Evolutionary conservation across 2,113 vertebrate species (phyloP).

Genomic region (Chloropsis hardwickii): DNA sequence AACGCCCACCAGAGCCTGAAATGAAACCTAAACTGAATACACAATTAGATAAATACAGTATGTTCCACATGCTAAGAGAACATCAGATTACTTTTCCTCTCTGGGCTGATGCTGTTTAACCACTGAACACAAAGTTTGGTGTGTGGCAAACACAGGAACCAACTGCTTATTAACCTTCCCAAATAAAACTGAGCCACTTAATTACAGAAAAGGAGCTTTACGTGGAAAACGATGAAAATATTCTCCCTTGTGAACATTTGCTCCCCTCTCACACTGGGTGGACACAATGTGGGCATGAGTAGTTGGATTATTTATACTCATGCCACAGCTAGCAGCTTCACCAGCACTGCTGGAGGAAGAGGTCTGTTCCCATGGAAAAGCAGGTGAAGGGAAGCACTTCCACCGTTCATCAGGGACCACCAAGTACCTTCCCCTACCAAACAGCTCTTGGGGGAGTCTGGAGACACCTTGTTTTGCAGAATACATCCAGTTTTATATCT

Average conservation of each 20-base stretch:
- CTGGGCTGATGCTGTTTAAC: conserved; percentile 9
- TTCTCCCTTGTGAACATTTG: neutral
- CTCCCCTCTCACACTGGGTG: neutral
- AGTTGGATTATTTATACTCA: neutral
- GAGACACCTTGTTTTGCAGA: neutral
- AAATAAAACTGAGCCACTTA: neutral
- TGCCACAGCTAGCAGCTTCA: neutral
- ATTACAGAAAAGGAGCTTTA: neutral
- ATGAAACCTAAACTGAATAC: conserved; percentile 49
- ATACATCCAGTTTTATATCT: rapidly evolving
- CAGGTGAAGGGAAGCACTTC: neutral
- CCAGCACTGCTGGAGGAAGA: neutral
- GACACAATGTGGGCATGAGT: neutral
- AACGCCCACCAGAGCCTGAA: conserved; percentile 37
- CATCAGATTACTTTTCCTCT: conserved; percentile 50
- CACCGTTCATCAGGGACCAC: neutral
- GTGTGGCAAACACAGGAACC: neutral
- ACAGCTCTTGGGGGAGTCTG: neutral
- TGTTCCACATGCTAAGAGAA: conserved; percentile 55
- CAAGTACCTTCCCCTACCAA: neutral
- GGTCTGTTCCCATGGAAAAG: neutral
- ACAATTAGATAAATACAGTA: conserved; percentile 57
- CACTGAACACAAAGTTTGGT: conserved; percentile 4
- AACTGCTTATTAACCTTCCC: neutral
- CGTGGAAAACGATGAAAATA: neutral